A percentile compares a stretch with the other conserved stretches of the same genome.
These are phyloP conservation scores for Erythrocercus mccallii DNA, from an alignment of 2,113 vertebrate species.

Conservation along the genomic window DNA sequence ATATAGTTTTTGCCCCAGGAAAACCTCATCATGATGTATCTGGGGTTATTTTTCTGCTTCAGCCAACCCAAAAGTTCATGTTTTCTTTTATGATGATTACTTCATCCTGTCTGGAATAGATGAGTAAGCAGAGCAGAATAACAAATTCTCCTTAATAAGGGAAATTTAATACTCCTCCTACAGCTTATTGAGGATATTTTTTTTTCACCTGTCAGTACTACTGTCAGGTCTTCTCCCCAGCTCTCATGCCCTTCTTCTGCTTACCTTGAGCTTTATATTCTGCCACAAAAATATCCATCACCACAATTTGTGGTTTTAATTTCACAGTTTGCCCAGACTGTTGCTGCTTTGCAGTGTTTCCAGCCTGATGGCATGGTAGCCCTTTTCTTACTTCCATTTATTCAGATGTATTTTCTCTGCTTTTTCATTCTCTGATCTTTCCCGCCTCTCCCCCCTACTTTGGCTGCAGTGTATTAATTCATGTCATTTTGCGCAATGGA, in stretches of 20 bases:
- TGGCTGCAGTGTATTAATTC: not conserved
- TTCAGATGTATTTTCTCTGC: not conserved
- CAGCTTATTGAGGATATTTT: not conserved
- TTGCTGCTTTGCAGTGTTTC: not conserved
- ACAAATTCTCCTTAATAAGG: not conserved
- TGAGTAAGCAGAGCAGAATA: not conserved
- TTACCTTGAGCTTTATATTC: not conserved
- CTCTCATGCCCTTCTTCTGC: not conserved
- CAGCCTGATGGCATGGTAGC: accelerated
- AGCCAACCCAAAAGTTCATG: not conserved
- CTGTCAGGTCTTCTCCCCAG: not conserved
- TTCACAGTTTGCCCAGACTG: not conserved
- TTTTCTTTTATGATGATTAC: not conserved
- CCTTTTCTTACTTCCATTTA: not conserved
- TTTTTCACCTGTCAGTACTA: not conserved
- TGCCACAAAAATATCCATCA: not conserved
- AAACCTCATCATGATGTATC: accelerated
- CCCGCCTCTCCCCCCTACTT: not conserved
- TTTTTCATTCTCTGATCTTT: not conserved
- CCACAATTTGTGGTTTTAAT: not conserved
- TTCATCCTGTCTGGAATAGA: not conserved
- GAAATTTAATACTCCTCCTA: not conserved
- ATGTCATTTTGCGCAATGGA: not conserved
- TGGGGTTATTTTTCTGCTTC: not conserved
- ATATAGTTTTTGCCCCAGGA: not conserved